Evolutionary conservation across 2,888 invertebrate genomes (phyloP), one percentile per base, ranked within the genome.

Genomic region (Drosophila greeni): DNA sequence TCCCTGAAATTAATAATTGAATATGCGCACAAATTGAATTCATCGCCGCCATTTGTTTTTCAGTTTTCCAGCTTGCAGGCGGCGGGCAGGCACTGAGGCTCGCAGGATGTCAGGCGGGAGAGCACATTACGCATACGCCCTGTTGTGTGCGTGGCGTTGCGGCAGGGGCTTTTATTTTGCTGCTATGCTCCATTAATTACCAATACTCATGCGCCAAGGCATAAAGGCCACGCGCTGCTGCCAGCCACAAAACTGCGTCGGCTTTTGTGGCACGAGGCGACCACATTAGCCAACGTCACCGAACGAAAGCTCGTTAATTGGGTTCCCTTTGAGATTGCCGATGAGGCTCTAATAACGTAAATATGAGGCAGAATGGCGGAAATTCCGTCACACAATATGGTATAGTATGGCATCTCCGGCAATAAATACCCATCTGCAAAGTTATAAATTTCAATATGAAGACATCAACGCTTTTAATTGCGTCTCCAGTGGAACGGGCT

Each of bases 51-150:
- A 52, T 45, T 57, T 42, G 51, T 72, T 56, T 54, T 54, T 31
- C 56, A 49, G 40, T n/a, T 47, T 39, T 4, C 39, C 56, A 31
- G 29, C 34, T 18, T 37, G 8, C 29, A 14, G 26, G 26, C 26
- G 23, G 23, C 23, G 5, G 23, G 3, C 23, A 23, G 23, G 23
- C 3, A 9, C 7, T 7, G 24, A 9, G 23, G 14, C 37, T n/a
- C n/a, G 14, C 5, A 11, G 26, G 16, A 26, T 24, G 7, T 20
- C 6, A 23, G 14, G 26, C 33, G 4, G 9, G 34, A 23, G 20
- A 66, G 49, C 66, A 58, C 57, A 76, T 76, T 76, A 76, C 70
- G 75, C 73, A 82, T 79, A 78, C 79, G 79, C 73, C 76, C 40
- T 42, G 70, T 52, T 60, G 42, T 43, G 60, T 72, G 52, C 53